These are phyloP conservation scores for Tenthredo distinguenda DNA, from an alignment of 2,888 invertebrate species.

Conservation along the genomic window DNA sequence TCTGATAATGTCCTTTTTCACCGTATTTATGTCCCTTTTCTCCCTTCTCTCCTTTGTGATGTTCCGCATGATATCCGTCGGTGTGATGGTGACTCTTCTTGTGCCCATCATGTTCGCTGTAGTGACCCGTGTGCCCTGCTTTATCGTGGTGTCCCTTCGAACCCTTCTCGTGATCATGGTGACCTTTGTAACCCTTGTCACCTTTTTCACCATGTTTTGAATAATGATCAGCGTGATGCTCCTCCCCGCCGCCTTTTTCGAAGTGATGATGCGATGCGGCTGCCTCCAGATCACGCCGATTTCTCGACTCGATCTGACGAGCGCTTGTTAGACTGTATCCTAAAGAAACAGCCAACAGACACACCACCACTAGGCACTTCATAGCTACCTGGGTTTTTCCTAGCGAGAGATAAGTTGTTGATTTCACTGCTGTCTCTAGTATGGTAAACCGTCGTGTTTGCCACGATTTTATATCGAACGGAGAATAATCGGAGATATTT, in stretches of 20 bases:
- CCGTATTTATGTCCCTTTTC: slow-evolving; percentile 82
- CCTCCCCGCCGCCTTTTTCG: slow-evolving; percentile 83
- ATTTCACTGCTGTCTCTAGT: slow-evolving; percentile 61
- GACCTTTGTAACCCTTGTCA: slow-evolving; percentile 84
- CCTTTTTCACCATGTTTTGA: slow-evolving; percentile 84
- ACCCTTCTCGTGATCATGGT: slow-evolving; percentile 82
- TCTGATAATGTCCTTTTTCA: slow-evolving; percentile 86
- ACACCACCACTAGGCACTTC: slow-evolving; percentile 54
- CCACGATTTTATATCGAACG: slow-evolving; percentile 72
- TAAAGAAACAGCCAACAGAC: slow-evolving; percentile 49
- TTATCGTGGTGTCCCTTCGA: slow-evolving; percentile 86
- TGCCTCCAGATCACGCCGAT: slow-evolving; percentile 77
- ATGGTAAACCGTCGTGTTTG: slow-evolving; percentile 64
- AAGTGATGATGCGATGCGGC: slow-evolving; percentile 77
- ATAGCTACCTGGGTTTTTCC: slow-evolving; percentile 40
- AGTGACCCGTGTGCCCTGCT: slow-evolving; percentile 82
- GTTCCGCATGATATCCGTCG: slow-evolving; percentile 82
- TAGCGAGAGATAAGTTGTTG: slow-evolving; percentile 51
- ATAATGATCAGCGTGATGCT: slow-evolving; percentile 83
- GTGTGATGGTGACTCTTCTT: slow-evolving; percentile 82
- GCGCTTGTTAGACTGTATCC: slow-evolving; percentile 46
- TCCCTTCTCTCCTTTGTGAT: slow-evolving; percentile 83
- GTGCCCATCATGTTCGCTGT: slow-evolving; percentile 81
- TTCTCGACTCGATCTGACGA: slow-evolving; percentile 75
- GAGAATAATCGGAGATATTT: slow-evolving; percentile 68